Percentiles rank a stretch among this genome's conserved stretches.
phyloP scores from a whole-genome alignment of 2,888 invertebrate species.

The Hermodice carunculata region DNA sequence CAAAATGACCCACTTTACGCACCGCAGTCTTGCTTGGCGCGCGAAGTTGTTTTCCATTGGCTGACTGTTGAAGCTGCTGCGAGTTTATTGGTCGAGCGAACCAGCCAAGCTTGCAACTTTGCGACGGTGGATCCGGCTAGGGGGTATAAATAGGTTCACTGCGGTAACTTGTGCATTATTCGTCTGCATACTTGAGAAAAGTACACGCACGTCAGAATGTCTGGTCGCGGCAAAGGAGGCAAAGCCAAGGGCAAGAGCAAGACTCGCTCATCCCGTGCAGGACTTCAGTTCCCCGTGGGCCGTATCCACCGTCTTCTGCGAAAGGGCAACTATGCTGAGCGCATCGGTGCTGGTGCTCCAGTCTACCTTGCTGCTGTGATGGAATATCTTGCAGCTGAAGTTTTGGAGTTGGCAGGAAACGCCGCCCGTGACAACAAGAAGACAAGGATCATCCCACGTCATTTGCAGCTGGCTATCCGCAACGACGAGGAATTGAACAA shows the following conservation, averaged over 20 bases:
- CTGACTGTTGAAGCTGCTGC: no score
- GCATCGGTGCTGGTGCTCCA: constrained; percentile 69
- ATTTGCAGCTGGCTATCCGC: constrained; percentile 83
- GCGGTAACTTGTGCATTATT: no score
- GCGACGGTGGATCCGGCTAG: no score
- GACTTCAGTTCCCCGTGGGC: constrained; percentile 69
- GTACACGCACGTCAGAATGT: constrained; percentile 10
- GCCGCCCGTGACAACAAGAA: constrained; percentile 76
- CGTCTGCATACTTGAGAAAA: no score
- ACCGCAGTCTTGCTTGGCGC: no score
- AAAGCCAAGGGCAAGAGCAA: constrained; percentile 67
- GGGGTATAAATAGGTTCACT: no score
- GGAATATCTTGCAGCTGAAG: constrained; percentile 76
- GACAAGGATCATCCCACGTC: constrained; percentile 81
- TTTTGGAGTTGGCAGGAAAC: constrained; percentile 71
- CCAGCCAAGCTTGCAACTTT: no score
- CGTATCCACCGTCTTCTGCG: constrained; percentile 67
- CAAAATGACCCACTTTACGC: no score
- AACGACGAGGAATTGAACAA: constrained; percentile 88
- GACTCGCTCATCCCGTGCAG: constrained; percentile 65
- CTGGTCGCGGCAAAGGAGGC: constrained; percentile 68
- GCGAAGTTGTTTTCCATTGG: no score
- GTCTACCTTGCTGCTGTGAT: constrained; percentile 70
- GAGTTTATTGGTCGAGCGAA: no score
- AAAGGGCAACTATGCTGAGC: constrained; percentile 68